A percentile compares a stretch with the other conserved stretches of the same genome.
phyloP scores from a whole-genome alignment of 2,113 vertebrate species.

The Leucoraja erinaceus region DNA sequence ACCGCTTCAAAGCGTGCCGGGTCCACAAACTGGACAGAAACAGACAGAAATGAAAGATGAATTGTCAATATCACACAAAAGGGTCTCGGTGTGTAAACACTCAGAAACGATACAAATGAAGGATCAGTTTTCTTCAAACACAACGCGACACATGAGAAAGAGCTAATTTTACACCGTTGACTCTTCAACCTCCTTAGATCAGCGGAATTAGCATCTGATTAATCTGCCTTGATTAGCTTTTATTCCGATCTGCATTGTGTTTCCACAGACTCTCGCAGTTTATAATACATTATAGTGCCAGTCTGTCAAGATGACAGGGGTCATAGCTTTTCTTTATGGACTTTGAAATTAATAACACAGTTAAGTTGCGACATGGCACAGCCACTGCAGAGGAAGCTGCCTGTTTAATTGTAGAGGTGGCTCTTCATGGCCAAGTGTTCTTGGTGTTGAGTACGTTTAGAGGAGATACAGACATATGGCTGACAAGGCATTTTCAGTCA shows the following conservation, averaged over 20 bases:
- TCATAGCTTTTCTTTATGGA: constrained; percentile 75
- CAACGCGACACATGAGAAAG: constrained; percentile 62
- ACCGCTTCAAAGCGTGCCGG: constrained; percentile 21
- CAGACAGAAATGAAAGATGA: constrained; percentile 38
- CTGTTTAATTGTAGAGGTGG: constrained; percentile 77
- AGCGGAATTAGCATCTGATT: constrained; percentile 75
- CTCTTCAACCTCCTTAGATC: constrained; percentile 76
- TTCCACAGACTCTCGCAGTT: constrained; percentile 55
- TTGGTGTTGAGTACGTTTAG: constrained; percentile 78
- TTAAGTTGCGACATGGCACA: constrained; percentile 61
- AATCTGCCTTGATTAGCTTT: constrained; percentile 77
- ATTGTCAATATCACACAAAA: constrained; percentile 34
- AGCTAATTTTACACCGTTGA: constrained; percentile 75
- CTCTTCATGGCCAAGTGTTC: constrained; percentile 79
- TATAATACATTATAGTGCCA: constrained; percentile 69
- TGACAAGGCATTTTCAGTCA: constrained; percentile 99
- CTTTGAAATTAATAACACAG: constrained; percentile 69
- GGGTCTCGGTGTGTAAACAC: constrained; percentile 53
- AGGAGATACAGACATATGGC: constrained; percentile 98
- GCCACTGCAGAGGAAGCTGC: constrained; percentile 53
- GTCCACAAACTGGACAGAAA: constrained; percentile 18
- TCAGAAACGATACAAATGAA: constrained; percentile 62
- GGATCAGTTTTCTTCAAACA: constrained; percentile 56
- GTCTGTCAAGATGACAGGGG: constrained; percentile 75
- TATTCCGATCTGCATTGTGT: constrained; percentile 53